phyloP scores from a whole-genome alignment of 2,797 vertebrate species.

The Micrastur ruficollis region DNA sequence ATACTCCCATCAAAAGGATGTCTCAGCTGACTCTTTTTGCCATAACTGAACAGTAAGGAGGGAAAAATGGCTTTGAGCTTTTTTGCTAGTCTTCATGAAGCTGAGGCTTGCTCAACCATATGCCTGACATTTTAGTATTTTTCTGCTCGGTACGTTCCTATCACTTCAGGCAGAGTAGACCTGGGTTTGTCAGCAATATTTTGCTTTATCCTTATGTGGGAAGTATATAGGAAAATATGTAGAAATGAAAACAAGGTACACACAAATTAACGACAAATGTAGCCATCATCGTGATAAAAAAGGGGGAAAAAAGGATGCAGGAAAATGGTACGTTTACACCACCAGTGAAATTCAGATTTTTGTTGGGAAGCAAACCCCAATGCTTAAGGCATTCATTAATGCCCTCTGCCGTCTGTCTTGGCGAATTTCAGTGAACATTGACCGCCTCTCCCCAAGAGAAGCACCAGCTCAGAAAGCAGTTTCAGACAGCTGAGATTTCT shows the following conservation, averaged over 20 bases:
- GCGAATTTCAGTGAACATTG: not conserved
- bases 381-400: conserved; percentile 2
- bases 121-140: not conserved
- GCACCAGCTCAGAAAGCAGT: accelerated
- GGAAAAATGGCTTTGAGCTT: not conserved
- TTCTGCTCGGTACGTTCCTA: accelerated
- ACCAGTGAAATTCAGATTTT: not conserved
- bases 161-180: not conserved
- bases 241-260: not conserved
- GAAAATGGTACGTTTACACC: not conserved
- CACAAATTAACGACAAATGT: not conserved
- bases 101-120: not conserved
- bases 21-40: not conserved
- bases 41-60: not conserved
- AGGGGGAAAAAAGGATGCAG: accelerated
- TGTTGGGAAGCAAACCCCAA: not conserved
- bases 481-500: accelerated
- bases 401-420: conserved; percentile 69
- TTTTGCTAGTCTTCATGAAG: not conserved
- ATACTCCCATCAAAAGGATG: not conserved
- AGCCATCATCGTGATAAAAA: not conserved
- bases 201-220: not conserved
- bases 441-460: accelerated
- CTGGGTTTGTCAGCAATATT: not conserved
- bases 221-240: accelerated